These are phyloP conservation scores for Isaurus tuberculatus DNA, from an alignment of 92 coral and sea anemone species.

Conservation along the genomic window DNA sequence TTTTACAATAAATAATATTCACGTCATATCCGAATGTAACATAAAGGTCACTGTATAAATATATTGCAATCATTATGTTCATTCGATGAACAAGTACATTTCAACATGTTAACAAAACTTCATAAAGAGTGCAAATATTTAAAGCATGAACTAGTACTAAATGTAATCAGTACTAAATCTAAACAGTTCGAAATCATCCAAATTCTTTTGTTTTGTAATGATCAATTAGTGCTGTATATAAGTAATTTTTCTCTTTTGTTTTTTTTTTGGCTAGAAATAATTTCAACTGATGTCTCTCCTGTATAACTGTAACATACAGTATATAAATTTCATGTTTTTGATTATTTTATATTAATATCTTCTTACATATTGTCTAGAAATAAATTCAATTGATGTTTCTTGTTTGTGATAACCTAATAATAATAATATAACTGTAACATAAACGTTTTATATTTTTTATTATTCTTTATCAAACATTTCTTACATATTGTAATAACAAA, in stretches of 20 bases:
- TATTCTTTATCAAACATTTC: constrained; percentile 18
- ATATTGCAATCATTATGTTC: constrained; percentile 17
- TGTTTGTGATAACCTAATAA: constrained; percentile 12
- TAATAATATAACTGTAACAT: no score
- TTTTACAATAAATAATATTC: constrained; percentile 12
- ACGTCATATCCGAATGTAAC: constrained; percentile 10
- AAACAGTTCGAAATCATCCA: constrained; percentile 18
- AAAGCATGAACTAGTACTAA: constrained; percentile 26
- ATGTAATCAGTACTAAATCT: background rate
- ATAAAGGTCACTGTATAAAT: constrained; percentile 18
- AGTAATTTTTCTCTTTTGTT: background rate
- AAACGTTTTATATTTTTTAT: constrained; percentile 18
- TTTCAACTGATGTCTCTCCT: constrained; percentile 22
- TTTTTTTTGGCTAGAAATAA: constrained; percentile 23
- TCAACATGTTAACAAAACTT: constrained; percentile 31
- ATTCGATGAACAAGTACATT: constrained; percentile 16
- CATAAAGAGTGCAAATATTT: constrained; percentile 17
- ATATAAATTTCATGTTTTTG: no score
- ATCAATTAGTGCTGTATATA: constrained; percentile 14
- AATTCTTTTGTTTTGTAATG: constrained; percentile 20
- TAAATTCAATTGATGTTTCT: constrained; percentile 8
- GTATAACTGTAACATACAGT: constrained; percentile 19
- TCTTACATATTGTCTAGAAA: constrained; percentile 16
- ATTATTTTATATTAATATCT: no score
- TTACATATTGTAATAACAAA: constrained; percentile 19